Evolutionary conservation across 2,797 vertebrate species (phyloP).

Genomic region (Schizothorax lantsangensis): DNA sequence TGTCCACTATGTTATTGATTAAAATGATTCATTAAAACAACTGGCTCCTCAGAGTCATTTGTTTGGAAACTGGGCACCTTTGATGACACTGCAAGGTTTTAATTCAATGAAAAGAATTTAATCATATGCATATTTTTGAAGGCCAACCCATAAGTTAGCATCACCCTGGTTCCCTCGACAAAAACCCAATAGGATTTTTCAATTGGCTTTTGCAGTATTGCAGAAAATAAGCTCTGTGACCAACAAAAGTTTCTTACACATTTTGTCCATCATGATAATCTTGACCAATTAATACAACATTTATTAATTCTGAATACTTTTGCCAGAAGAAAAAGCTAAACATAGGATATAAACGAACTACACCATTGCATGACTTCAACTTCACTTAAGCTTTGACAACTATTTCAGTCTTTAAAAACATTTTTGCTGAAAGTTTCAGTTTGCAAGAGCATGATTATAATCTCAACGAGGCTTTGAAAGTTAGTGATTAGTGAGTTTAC

Average conservation of each 20-base stretch:
- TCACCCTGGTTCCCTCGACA: too few relatives aligned
- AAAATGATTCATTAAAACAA: neutral
- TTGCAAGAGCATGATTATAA: neutral
- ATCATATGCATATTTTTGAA: neutral
- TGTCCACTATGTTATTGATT: neutral
- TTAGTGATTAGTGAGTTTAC: neutral
- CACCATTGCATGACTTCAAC: neutral
- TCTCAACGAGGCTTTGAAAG: neutral
- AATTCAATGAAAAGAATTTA: neutral
- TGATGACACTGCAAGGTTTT: neutral
- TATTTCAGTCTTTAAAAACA: neutral
- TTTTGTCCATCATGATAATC: neutral
- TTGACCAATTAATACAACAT: neutral
- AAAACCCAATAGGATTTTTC: too few relatives aligned
- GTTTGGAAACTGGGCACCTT: neutral
- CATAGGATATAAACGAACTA: neutral
- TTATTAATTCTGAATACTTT: neutral
- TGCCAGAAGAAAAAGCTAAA: neutral
- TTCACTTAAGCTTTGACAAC: neutral
- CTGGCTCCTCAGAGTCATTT: neutral
- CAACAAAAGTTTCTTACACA: neutral
- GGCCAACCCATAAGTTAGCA: too few relatives aligned
- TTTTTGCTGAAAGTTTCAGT: neutral
- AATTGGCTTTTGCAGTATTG: too few relatives aligned
- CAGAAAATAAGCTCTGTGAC: too few relatives aligned